Base-by-base conservation (phyloP, 35 echinoderm and acorn worm species). In the Apostichopus parvimensis region DNA sequence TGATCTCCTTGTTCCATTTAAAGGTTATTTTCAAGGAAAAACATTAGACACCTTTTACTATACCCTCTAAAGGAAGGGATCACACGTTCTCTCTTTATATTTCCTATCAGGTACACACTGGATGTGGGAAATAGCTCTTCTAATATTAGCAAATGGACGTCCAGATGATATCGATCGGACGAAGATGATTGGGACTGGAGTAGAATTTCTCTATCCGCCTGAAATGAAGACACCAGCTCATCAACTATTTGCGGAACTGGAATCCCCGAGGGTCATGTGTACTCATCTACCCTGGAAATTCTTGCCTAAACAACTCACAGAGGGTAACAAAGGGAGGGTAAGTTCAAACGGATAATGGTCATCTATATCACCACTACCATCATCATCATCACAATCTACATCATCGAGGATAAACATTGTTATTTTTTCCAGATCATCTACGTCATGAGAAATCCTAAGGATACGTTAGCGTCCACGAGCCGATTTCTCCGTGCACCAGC, bases 31-130 rank as follows among this genome's bases (percentile, higher is more conserved):
- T 45, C 34, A 45, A 45, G 34, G 2, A 45, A 45, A 45, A 45
- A 45, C 34, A 45, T 45, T 4, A 45, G 34, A 45, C 34, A 45
- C 34, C 34, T 45, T 45, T 45, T 4, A 45, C 34, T 45, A 45
- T 45, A 4, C 34, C 34, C 34, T 45, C 34, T 45, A 45, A 45
- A 45, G 34, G 34, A 45, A 45, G 34, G 34, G 34, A 45, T 2
- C 34, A 45, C 34, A 45, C 34, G 34, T 45, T 45, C 34, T 45
- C 3, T 45, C 34, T 45, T 45, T 45, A 45, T 45, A 45, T 45
- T 45, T 45, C 34, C 34, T 45, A 45, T 45, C 15, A 95, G 94
- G 94, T 24, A 95, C 94, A 8, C 94, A 95, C 54, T 95, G 94
- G 94, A 92, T 88, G 21, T 79, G 60, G 77, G 91, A 95, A 78